These are phyloP conservation scores for Oncorhynchus kisutch DNA, from an alignment of 2,113 vertebrate species.

Conservation along the genomic window DNA sequence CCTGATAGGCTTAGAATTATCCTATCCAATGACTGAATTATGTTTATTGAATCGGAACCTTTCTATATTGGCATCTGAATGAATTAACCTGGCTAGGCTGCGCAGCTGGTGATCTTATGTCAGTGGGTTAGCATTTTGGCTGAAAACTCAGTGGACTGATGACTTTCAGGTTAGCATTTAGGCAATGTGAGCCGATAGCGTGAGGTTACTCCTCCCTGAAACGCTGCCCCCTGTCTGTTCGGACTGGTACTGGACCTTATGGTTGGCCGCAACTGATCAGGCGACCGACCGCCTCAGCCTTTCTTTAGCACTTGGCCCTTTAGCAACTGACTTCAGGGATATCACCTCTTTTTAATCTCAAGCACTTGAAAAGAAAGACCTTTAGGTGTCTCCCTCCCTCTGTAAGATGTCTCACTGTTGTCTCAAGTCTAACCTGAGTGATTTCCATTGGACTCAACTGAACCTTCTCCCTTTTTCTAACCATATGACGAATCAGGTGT, in stretches of 20 bases:
- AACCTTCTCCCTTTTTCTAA: conserved; percentile 5
- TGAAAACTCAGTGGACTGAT: neutral
- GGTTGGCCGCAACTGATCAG: neutral
- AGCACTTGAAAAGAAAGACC: conserved; percentile 45
- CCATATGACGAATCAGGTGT: conserved; percentile 7
- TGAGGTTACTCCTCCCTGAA: conserved; percentile 1
- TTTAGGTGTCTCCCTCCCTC: conserved; percentile 1
- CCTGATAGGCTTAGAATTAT: conserved; percentile 46
- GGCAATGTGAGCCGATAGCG: neutral
- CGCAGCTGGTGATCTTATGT: conserved; percentile 7
- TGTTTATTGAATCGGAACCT: conserved; percentile 23
- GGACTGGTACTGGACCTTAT: neutral
- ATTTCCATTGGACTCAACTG: conserved; percentile 11
- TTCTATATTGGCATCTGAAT: conserved; percentile 28
- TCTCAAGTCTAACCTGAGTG: conserved; percentile 17
- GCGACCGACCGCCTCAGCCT: conserved; percentile 20
- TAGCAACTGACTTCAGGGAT: conserved; percentile 17
- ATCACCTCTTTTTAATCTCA: conserved; percentile 33
- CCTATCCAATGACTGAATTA: conserved; percentile 34
- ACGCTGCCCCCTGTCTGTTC: conserved; percentile 1
- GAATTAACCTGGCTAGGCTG: conserved; percentile 6
- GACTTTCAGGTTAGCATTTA: neutral
- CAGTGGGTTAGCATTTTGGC: neutral
- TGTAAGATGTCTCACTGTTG: conserved; percentile 27
- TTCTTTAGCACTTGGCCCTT: conserved; percentile 18